phyloP scores from a whole-genome alignment of 2,888 invertebrate genomes.

The Pinctada fucata region DNA sequence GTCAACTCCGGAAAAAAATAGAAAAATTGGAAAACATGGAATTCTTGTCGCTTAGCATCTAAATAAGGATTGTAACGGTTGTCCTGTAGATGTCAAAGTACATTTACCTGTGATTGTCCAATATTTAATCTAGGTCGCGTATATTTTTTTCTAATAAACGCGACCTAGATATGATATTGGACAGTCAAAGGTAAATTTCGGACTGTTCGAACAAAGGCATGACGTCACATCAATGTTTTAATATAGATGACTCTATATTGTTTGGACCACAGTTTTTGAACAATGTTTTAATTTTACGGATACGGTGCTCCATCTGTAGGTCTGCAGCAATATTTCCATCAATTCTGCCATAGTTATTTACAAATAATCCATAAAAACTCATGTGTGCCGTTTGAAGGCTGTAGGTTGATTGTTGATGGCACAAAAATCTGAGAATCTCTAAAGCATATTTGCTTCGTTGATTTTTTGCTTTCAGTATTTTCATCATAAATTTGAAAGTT shows the following conservation, averaged over 20 bases:
- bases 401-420: slow-evolving; percentile 11
- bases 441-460: slow-evolving; percentile 16
- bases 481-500: slow-evolving; percentile 1
- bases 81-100: too few species aligned
- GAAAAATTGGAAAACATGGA: too few species aligned
- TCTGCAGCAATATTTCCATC: slow-evolving; percentile 21
- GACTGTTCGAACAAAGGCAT: too few species aligned
- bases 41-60: too few species aligned
- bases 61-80: too few species aligned
- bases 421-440: slow-evolving; percentile 21
- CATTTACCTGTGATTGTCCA: too few species aligned
- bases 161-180: too few species aligned
- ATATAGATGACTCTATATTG: slow-evolving; percentile 1
- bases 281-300: slow-evolving; percentile 2
- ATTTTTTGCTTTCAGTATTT: slow-evolving; percentile 1
- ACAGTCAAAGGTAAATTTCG: too few species aligned
- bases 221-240: too few species aligned
- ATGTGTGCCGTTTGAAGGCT: slow-evolving; percentile 8
- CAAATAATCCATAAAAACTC: slow-evolving; percentile 24
- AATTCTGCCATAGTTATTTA: slow-evolving; percentile 17
- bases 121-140: too few species aligned
- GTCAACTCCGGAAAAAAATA: too few species aligned
- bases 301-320: slow-evolving; percentile 22
- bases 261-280: slow-evolving; percentile 8
- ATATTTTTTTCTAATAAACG: too few species aligned